Evolutionary conservation across 2,113 vertebrate species (phyloP).

Genomic region (Lontra canadensis): DNA sequence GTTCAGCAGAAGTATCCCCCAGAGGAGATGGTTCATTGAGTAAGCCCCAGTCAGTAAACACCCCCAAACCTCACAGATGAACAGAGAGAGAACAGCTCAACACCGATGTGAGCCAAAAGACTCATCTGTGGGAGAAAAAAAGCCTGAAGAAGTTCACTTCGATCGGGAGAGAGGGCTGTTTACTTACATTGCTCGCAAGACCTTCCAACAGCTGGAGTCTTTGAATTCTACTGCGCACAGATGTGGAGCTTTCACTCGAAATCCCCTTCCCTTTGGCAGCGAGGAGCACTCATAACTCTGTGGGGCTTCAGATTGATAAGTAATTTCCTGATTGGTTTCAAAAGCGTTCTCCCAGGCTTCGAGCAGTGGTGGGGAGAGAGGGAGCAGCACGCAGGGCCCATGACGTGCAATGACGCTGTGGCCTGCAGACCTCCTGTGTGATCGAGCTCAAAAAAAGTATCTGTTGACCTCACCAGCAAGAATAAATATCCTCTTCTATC

Average conservation of each 20-base stretch:
- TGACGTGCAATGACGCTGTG: neutral
- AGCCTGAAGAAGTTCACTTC: constrained; percentile 54
- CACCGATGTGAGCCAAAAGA: neutral
- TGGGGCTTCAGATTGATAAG: constrained; percentile 76
- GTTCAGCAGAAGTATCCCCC: neutral
- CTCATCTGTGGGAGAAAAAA: constrained; percentile 29
- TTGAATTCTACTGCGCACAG: constrained; percentile 72
- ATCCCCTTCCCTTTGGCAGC: constrained; percentile 69
- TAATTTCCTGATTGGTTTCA: constrained; percentile 78
- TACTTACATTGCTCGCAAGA: constrained; percentile 81
- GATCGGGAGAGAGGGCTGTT: constrained; percentile 41
- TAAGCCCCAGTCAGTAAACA: constrained; percentile 48
- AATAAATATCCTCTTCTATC: constrained; percentile 77
- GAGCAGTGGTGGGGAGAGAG: neutral
- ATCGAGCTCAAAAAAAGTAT: neutral
- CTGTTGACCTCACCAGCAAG: constrained; percentile 61
- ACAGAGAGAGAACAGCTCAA: neutral
- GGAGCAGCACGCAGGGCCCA: constrained; percentile 33
- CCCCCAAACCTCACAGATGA: neutral
- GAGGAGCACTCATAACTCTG: constrained; percentile 67
- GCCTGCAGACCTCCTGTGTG: constrained; percentile 31
- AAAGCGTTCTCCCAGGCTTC: constrained; percentile 56
- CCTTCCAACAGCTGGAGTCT: constrained; percentile 80
- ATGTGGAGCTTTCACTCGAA: constrained; percentile 72
- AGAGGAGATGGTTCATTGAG: constrained; percentile 18